Percentiles rank a stretch among this genome's conserved stretches.
Conservation (phyloP, 2,797 vertebrate species). For the Xiphorhynchus erythropygius region DNA sequence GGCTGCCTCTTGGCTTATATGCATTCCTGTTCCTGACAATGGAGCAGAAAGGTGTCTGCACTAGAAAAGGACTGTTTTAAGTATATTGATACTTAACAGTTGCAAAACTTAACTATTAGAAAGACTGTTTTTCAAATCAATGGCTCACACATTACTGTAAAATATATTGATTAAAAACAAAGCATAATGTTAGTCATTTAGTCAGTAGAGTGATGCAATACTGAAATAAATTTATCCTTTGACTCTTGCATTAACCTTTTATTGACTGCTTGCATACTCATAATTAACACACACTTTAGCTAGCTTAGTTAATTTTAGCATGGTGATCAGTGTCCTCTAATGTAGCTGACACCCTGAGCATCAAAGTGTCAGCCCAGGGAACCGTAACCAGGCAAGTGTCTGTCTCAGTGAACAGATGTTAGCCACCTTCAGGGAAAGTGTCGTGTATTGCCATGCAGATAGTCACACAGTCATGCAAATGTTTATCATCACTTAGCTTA, state of each 20-base stretch:
- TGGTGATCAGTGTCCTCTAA: conserved; percentile 66
- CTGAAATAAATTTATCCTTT: conserved; percentile 98
- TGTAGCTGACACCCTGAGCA: conserved; percentile 55
- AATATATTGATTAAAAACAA: conserved; percentile 97
- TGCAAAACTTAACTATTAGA: conserved; percentile 62
- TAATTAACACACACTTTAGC: conserved; percentile 99
- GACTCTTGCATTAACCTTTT: conserved; percentile 99
- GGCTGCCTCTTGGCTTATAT: background rate
- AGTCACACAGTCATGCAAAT: background rate
- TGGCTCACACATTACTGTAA: conserved; percentile 95
- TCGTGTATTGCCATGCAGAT: fast-evolving
- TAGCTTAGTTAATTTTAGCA: conserved; percentile 94
- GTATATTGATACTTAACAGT: conserved; percentile 54
- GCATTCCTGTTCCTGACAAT: background rate
- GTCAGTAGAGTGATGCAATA: conserved; percentile 95
- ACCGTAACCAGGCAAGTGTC: background rate
- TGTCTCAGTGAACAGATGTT: background rate
- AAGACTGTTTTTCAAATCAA: conserved; percentile 80
- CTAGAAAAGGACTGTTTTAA: background rate
- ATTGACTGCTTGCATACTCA: conserved; percentile 98
- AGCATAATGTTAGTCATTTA: conserved; percentile 89
- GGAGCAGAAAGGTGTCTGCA: background rate
- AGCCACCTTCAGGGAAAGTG: background rate
- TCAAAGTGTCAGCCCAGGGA: conserved; percentile 50
- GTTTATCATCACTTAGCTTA: background rate